These are phyloP conservation scores for Chloroclysta siterata DNA, from an alignment of 2,888 invertebrate genomes.

Conservation along the genomic window DNA sequence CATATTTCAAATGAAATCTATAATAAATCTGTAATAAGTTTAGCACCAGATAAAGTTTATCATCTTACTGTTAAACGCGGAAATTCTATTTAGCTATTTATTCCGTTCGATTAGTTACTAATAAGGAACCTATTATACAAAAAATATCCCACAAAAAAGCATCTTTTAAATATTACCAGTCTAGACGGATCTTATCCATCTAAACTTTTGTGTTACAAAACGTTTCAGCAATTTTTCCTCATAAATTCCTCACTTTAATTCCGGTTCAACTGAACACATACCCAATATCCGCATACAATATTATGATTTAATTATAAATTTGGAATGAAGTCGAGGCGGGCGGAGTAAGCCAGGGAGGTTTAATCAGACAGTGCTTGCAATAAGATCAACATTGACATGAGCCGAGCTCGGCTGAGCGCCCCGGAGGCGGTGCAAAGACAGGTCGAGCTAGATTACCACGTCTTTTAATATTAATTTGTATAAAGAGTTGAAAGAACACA, in stretches of 20 bases:
- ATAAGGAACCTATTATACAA: no score
- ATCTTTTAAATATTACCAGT: no score
- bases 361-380: constrained; percentile 66
- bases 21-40: no score
- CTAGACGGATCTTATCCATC: no score
- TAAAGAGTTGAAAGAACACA: constrained; percentile 73
- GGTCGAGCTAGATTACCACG: constrained; percentile 70
- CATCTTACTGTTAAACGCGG: no score
- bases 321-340: constrained; percentile 55
- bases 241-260: not conserved
- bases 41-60: no score
- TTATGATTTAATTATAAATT: constrained; percentile 72
- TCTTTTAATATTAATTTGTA: constrained; percentile 78
- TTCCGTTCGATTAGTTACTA: no score
- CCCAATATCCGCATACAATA: constrained; percentile 47
- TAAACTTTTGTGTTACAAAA: not conserved
- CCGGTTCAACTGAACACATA: constrained; percentile 33
- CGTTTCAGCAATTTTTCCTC: not conserved
- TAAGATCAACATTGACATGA: constrained; percentile 71
- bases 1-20: no score
- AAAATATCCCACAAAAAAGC: no score
- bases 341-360: constrained; percentile 58
- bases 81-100: no score
- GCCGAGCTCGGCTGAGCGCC: constrained; percentile 42
- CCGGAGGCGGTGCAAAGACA: constrained; percentile 36